Base-by-base conservation (phyloP, 2,888 invertebrate species). In the Troides oblongomaculatus region DNA sequence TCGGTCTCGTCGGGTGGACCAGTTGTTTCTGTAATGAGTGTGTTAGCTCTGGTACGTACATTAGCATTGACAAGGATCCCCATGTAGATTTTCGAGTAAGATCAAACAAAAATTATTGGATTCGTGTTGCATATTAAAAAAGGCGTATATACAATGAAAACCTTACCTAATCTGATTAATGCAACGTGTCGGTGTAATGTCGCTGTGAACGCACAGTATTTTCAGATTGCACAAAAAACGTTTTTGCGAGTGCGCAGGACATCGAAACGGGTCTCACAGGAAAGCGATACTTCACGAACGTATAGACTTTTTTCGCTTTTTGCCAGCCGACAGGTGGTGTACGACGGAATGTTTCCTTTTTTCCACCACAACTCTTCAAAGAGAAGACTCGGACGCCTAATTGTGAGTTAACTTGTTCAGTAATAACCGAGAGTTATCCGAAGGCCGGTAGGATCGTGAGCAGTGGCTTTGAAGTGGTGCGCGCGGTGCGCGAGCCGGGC, bases 371-470 rank as follows among this genome's bases (percentile, higher is more conserved):
- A 17, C 63, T 59, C 46, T 46, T 23, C 25, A 58, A 58, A 64
- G 58, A 70, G 59, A 50, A 62, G 64, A 46, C 61, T 50, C 23
- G 63, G 50, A 62, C 60, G 64, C 70, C 72, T 74, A 74, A 75
- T 74, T 73, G 73, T 72, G 64, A 60, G 62, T 73, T 69, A 74
- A 72, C 73, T 74, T 73, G 73, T 74, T 71, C 69, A 68, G 70
- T 74, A 74, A 73, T 73, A 71, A 72, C 73, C 60, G 72, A 74
- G 68, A 71, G 73, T 66, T 71, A 73, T 72, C 70, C 63, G 77
- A 77, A 78, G 78, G 78, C 72, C 75, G 72, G 75, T 74, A 36
- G 62, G 72, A 64, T 77, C 77, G 76, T 78, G 78, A 75, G 72
- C 69, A 53, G 70, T 56, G 63, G 69, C 62, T 57, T 23, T 63